phyloP scores from a whole-genome alignment of 2,888 invertebrate species.

The Nycteola revayana region DNA sequence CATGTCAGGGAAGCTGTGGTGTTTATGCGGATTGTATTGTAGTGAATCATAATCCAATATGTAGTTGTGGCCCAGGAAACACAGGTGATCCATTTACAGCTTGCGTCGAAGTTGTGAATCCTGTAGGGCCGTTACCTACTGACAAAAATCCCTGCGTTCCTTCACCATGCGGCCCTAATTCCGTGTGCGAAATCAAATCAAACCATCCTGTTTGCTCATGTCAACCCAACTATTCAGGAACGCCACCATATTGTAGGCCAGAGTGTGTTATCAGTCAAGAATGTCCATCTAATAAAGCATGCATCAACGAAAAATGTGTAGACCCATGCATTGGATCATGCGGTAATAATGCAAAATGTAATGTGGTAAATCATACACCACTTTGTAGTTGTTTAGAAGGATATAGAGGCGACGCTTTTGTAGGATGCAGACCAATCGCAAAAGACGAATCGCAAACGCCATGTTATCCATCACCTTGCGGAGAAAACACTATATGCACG shows the following conservation, averaged over 20 bases:
- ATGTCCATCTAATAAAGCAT: slow-evolving; percentile 89
- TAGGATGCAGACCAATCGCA: slow-evolving; percentile 86
- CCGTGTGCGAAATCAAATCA: slow-evolving; percentile 91
- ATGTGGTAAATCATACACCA: slow-evolving; percentile 90
- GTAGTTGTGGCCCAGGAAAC: slow-evolving; percentile 88
- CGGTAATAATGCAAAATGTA: slow-evolving; percentile 90
- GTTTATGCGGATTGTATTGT: slow-evolving; percentile 88
- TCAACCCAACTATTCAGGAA: slow-evolving; percentile 89
- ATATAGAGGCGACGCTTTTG: slow-evolving; percentile 92
- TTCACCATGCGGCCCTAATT: slow-evolving; percentile 90
- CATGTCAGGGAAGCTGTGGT: slow-evolving; percentile 93
- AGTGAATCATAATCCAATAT: slow-evolving; percentile 92
- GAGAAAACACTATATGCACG: slow-evolving; percentile 90
- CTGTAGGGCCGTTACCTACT: slow-evolving; percentile 49
- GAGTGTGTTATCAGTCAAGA: slow-evolving; percentile 93
- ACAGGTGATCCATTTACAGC: slow-evolving; percentile 91
- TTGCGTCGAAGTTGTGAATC: slow-evolving; percentile 74
- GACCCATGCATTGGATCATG: slow-evolving; percentile 91
- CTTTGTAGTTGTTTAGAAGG: slow-evolving; percentile 90
- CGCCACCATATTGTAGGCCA: slow-evolving; percentile 90
- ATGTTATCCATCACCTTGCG: slow-evolving; percentile 91
- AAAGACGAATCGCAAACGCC: slow-evolving; percentile 77
- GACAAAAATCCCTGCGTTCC: slow-evolving; percentile 83
- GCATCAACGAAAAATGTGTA: slow-evolving; percentile 90
- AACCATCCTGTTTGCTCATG: slow-evolving; percentile 91